Evolutionary conservation across 2,797 vertebrate genomes (phyloP).

Genomic region (Lacerta viridis): DNA sequence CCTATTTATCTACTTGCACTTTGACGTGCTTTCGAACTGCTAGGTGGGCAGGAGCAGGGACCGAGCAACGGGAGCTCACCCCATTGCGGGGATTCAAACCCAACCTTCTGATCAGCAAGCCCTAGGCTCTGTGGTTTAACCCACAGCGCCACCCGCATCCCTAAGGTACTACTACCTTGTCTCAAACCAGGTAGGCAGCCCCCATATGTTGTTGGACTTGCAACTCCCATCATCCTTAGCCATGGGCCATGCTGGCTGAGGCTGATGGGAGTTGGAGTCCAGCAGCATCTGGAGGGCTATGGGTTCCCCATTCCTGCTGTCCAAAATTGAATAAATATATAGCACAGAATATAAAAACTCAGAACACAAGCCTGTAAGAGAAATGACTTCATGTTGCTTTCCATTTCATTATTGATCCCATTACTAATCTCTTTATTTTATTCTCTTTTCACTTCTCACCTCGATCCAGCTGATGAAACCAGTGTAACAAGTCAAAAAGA

Average conservation of each 20-base stretch:
- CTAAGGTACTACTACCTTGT: not conserved
- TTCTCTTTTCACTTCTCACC: not conserved
- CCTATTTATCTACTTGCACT: too few species aligned
- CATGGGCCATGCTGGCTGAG: not conserved
- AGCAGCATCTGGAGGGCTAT: not conserved
- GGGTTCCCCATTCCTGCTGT: not conserved
- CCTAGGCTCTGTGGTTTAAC: too few species aligned
- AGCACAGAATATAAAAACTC: not conserved
- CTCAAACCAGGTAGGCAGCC: not conserved
- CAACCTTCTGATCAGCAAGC: too few species aligned
- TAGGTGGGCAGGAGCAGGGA: too few species aligned
- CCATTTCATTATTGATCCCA: not conserved
- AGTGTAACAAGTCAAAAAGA: slow-evolving; percentile 49
- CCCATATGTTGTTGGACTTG: not conserved
- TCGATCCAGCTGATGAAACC: slow-evolving; percentile 57
- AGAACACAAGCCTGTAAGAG: not conserved
- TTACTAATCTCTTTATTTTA: not conserved
- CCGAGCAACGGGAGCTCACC: too few species aligned
- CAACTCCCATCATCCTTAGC: not conserved
- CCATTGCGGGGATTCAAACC: too few species aligned
- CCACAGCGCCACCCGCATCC: too few species aligned
- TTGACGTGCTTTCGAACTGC: too few species aligned
- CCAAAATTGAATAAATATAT: not conserved
- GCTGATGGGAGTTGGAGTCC: not conserved
- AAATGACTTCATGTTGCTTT: not conserved